These are phyloP conservation scores for Stramonita haemastoma DNA, from an alignment of 2,888 invertebrate genomes.

Conservation along the genomic window DNA sequence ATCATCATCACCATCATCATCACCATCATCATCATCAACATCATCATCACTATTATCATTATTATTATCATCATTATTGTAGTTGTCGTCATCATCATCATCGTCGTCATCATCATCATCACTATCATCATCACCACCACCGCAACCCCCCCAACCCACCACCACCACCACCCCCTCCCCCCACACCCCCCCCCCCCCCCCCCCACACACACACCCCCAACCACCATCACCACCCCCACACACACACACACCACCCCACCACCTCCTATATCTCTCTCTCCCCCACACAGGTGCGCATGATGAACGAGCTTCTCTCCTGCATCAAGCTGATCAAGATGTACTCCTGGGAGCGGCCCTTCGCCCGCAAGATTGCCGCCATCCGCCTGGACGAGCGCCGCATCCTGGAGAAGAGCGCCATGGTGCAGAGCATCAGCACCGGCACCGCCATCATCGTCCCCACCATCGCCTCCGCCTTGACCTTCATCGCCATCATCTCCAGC, in stretches of 20 bases:
- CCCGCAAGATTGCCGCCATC: conserved; percentile 79
- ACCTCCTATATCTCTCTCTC: neutral
- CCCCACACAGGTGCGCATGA: conserved; percentile 78
- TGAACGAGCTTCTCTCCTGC: conserved; percentile 81
- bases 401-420: conserved; percentile 81
- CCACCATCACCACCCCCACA: neutral
- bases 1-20: too few species aligned
- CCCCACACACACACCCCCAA: too few species aligned
- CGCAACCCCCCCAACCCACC: neutral
- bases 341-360: conserved; percentile 83
- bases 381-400: conserved; percentile 80
- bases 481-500: conserved; percentile 80
- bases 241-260: too few species aligned
- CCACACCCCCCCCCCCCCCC: too few species aligned
- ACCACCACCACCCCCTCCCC: too few species aligned
- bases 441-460: conserved; percentile 82
- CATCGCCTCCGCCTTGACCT: conserved; percentile 82
- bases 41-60: too few species aligned
- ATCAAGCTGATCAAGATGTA: conserved; percentile 84
- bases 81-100: too few species aligned
- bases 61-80: too few species aligned
- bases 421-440: conserved; percentile 82
- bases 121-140: too few species aligned
- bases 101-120: too few species aligned
- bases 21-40: too few species aligned